phyloP scores from a whole-genome alignment of 2,888 invertebrate species.

The Apamea monoglypha region DNA sequence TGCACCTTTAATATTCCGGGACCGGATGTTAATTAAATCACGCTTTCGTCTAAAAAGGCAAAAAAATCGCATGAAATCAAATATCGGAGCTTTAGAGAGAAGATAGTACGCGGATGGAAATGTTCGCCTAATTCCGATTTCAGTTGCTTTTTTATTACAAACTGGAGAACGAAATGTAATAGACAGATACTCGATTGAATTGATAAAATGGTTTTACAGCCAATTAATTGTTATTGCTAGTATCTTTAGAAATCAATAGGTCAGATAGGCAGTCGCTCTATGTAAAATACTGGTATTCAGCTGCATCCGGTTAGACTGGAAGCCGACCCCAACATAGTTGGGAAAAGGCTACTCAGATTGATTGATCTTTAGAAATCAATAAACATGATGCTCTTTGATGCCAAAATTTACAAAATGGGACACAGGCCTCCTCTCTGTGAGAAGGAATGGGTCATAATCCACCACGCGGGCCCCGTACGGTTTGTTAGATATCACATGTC shows the following conservation, averaged over 20 bases:
- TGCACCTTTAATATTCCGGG: not conserved
- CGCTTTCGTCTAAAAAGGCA: not conserved
- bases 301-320: no score
- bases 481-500: not conserved
- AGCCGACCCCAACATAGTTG: no score
- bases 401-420: not conserved
- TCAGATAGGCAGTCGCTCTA: no score
- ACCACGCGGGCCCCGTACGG: not conserved
- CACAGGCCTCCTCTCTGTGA: not conserved
- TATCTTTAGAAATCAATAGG: not conserved
- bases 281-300: no score
- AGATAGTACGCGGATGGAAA: not conserved
- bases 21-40: slow-evolving; percentile 15
- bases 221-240: not conserved
- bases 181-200: not conserved
- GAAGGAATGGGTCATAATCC: not conserved
- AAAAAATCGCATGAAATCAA: slow-evolving; percentile 6
- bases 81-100: not conserved
- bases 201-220: not conserved
- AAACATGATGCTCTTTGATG: not conserved
- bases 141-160: not conserved
- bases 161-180: not conserved
- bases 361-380: no score
- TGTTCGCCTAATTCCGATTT: not conserved
- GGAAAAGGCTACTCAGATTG: no score